Base-by-base conservation (phyloP, 1,140 invertebrate genomes). In the Caenorhabditis brenneri region DNA sequence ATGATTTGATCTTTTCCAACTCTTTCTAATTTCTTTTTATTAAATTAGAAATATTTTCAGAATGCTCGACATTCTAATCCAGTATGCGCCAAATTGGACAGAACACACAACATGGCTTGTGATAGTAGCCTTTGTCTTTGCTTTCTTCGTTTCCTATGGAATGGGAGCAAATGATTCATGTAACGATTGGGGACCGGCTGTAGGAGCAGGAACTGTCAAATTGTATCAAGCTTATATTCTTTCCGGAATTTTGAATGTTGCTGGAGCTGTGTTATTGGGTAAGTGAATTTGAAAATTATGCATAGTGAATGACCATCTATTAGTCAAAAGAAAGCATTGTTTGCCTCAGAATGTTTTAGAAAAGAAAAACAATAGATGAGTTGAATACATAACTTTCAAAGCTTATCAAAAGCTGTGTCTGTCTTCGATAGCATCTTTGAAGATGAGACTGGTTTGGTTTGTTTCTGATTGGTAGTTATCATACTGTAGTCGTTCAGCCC, bases 151-250 rank as follows among this genome's bases (percentile, higher is more conserved):
- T 19, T 85, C 84, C 7, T 85, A 85, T 49, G 84, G 84, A 81
- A 85, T 85, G 84, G 84, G 84, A 27, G 84, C 84, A 10, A 85
- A 85, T 46, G 84, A 85, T 48, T 65, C 79, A 10, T 85, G 84
- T 24, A 85, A 85, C 31, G 84, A 85, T 46, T 85, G 84, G 84
- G 84, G 84, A 27, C 79, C 84, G 16, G 79, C 84, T 1, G 84
- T 85, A 0, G 84, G 84, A 22, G 84, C 84, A 12, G 84, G 84
- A 29, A 85, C 84, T 53, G 84, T 85, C 0, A 85, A 81, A 55
- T n/a, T 85, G 33, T 81, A 55, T 82, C 84, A 85, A 51, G 84
- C 84, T 4, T 85, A 85, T 51, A 74, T 85, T 22, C 78, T 85
- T 10, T 85, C 55, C 2, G 84, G 79, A 51, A 85, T 85, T 31